Percentiles rank a stretch among this genome's conserved stretches.
Evolutionary conservation across 2,797 vertebrate species (phyloP).

Genomic region (Scyliorhinus canicula): DNA sequence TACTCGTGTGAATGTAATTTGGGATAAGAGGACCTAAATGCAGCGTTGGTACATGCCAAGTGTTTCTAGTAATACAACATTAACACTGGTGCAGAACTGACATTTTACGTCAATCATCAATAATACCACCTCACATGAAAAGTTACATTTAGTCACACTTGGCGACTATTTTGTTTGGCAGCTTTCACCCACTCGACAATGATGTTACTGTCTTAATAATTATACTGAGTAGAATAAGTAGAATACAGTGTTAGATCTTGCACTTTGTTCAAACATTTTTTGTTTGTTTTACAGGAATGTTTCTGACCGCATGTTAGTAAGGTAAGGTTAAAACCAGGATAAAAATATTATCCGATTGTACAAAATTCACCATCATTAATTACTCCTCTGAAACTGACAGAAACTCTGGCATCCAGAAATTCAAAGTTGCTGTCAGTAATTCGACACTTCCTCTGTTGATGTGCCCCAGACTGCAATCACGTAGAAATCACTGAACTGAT

Average conservation of each 20-base stretch:
- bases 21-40: not conserved
- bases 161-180: not conserved
- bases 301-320: not conserved
- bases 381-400: not conserved
- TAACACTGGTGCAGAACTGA: not conserved
- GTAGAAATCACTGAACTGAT: not conserved
- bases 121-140: not conserved
- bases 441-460: not conserved
- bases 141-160: not conserved
- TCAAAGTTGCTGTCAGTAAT: not conserved
- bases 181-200: constrained; percentile 8
- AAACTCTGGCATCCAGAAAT: not conserved
- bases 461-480: not conserved
- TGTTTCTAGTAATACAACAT: not conserved
- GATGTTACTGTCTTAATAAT: constrained; percentile 11
- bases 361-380: not conserved
- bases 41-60: not conserved
- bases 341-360: not conserved
- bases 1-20: not conserved
- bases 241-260: not conserved
- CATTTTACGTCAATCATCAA: not conserved
- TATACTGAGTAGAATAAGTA: not conserved
- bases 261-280: not conserved
- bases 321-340: not conserved
- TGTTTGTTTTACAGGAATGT: not conserved